phyloP scores from a whole-genome alignment of 2,888 invertebrate genomes.

The Parascotia fuliginaria region DNA sequence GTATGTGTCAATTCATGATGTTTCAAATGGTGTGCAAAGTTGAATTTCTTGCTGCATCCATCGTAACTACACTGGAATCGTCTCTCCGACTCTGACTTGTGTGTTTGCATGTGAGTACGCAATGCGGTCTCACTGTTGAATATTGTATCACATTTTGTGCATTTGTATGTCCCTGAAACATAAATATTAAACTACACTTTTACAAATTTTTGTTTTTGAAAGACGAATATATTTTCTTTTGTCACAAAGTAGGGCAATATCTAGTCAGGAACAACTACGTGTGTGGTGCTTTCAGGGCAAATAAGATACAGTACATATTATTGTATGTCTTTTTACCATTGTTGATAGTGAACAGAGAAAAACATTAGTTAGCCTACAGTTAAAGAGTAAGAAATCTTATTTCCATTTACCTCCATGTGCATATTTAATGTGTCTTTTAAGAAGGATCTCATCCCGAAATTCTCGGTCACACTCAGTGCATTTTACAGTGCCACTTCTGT shows the following conservation, averaged over 20 bases:
- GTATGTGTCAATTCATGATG: slow-evolving; percentile 78
- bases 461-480: slow-evolving; percentile 66
- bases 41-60: slow-evolving; percentile 74
- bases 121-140: slow-evolving; percentile 73
- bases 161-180: slow-evolving; percentile 65
- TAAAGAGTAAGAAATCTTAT: neutral
- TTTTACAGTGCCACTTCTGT: slow-evolving; percentile 63
- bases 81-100: slow-evolving; percentile 66
- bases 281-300: too few relatives aligned
- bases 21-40: slow-evolving; percentile 76
- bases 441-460: slow-evolving; percentile 70
- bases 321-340: too few relatives aligned
- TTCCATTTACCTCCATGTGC: slow-evolving; percentile 67
- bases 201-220: too few relatives aligned
- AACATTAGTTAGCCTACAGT: neutral
- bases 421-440: slow-evolving; percentile 74
- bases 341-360: too few relatives aligned
- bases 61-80: slow-evolving; percentile 62
- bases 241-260: too few relatives aligned
- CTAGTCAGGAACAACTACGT: too few relatives aligned
- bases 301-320: too few relatives aligned
- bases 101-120: slow-evolving; percentile 66
- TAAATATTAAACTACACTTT: neutral
- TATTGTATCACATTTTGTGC: slow-evolving; percentile 62
- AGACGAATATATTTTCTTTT: too few relatives aligned